These are phyloP conservation scores for Uropsilus gracilis DNA, from an alignment of 2,113 vertebrate genomes.

Conservation along the genomic window DNA sequence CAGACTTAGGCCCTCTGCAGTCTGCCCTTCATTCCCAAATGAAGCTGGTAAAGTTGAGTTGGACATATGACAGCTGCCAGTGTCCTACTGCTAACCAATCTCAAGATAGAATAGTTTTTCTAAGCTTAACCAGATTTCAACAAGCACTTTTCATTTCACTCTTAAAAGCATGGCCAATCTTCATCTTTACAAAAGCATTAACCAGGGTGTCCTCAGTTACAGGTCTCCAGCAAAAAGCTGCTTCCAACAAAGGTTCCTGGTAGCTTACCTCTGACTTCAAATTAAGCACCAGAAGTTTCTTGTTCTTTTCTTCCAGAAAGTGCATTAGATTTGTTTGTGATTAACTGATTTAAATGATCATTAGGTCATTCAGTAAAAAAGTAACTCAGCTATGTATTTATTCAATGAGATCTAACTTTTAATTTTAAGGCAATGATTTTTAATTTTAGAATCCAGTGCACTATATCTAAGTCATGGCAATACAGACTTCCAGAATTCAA, in stretches of 20 bases:
- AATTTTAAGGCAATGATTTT: neutral
- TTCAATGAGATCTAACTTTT: too few relatives aligned
- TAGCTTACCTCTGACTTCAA: neutral
- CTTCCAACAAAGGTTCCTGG: neutral
- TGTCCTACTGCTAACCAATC: neutral
- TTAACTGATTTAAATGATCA: neutral
- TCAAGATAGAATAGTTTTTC: neutral
- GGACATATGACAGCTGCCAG: neutral
- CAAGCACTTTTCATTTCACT: neutral
- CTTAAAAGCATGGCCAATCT: neutral
- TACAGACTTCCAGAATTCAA: too few relatives aligned
- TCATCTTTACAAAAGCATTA: neutral
- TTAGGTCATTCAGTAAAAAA: neutral
- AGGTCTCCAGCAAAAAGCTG: neutral
- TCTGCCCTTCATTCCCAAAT: neutral
- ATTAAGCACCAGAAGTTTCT: neutral
- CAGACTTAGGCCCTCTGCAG: neutral
- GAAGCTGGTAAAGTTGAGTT: neutral
- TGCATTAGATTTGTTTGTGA: neutral
- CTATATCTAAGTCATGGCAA: neutral
- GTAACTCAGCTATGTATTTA: neutral
- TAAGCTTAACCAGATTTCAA: neutral
- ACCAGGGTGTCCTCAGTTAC: neutral
- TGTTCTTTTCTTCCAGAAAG: neutral
- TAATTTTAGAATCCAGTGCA: constrained; percentile 2